Evolutionary conservation across 2,888 invertebrate genomes (phyloP).

Genomic region (Himalopsyche kuldschensis): DNA sequence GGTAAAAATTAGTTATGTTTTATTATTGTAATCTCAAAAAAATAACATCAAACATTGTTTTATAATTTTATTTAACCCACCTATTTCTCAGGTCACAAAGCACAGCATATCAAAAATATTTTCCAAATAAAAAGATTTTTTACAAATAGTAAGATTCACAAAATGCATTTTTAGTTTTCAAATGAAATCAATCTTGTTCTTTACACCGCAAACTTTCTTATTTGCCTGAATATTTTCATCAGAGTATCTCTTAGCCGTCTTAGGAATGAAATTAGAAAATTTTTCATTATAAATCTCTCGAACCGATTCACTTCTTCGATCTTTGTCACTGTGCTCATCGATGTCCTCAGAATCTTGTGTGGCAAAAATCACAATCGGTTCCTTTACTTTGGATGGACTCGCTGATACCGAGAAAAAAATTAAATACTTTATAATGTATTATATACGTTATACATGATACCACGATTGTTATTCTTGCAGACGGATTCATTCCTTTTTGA

Average conservation of each 20-base stretch:
- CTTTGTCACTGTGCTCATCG: neutral
- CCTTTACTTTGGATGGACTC: neutral
- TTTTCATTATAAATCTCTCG: neutral
- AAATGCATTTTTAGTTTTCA: neutral
- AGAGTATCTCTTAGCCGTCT: neutral
- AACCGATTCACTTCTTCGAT: neutral
- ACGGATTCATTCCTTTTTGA: too few relatives aligned
- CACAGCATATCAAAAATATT: too few relatives aligned
- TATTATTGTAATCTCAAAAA: too few relatives aligned
- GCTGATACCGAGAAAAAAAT: neutral
- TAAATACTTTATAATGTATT: neutral
- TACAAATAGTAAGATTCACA: too few relatives aligned
- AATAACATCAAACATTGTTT: too few relatives aligned
- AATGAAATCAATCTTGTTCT: neutral
- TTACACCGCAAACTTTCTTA: neutral
- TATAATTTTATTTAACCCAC: too few relatives aligned
- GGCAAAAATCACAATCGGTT: neutral
- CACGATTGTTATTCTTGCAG: too few relatives aligned
- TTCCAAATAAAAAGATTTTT: too few relatives aligned
- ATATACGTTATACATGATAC: too few relatives aligned
- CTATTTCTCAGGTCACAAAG: too few relatives aligned
- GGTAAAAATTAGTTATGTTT: too few relatives aligned
- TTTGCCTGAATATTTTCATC: neutral
- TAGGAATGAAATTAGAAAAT: neutral
- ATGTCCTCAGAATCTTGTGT: neutral